phyloP scores from a whole-genome alignment of 2,797 vertebrate species.

The Lacerta viridis region DNA sequence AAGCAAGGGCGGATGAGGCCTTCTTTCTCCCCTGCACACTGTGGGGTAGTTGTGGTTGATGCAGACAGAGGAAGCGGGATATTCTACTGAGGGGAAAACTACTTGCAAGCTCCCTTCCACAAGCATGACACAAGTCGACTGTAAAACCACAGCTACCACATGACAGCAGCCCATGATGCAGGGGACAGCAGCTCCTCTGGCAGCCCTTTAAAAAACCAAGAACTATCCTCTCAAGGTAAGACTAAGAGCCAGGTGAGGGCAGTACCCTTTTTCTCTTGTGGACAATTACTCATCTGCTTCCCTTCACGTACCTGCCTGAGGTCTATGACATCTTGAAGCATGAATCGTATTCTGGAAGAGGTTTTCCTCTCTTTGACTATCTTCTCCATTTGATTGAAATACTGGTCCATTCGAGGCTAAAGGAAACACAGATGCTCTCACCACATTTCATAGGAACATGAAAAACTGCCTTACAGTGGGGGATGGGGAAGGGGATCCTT shows the following conservation, averaged over 20 bases:
- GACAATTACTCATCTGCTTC: neutral
- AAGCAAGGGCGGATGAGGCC: neutral
- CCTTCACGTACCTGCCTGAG: slow-evolving; percentile 90
- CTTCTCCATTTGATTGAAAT: slow-evolving; percentile 99
- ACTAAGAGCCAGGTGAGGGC: neutral
- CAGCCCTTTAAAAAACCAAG: neutral
- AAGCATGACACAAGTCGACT: neutral
- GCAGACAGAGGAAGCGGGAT: neutral
- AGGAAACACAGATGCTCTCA: slow-evolving; percentile 54
- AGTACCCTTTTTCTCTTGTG: neutral
- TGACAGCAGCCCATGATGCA: neutral
- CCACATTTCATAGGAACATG: neutral
- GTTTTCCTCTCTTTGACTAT: slow-evolving; percentile 99
- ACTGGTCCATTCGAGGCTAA: slow-evolving; percentile 99
- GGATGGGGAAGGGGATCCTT: neutral
- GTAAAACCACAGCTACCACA: neutral
- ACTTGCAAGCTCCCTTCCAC: neutral
- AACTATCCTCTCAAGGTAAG: neutral
- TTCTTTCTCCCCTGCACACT: too few relatives aligned
- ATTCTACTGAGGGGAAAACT: neutral
- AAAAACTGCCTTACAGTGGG: neutral
- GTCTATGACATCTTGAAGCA: slow-evolving; percentile 97
- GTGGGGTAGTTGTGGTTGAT: too few relatives aligned
- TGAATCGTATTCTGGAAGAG: slow-evolving; percentile 96
- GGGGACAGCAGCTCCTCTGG: neutral